Conservation (phyloP, 2,113 vertebrate species). For the Tetrao urogallus region DNA sequence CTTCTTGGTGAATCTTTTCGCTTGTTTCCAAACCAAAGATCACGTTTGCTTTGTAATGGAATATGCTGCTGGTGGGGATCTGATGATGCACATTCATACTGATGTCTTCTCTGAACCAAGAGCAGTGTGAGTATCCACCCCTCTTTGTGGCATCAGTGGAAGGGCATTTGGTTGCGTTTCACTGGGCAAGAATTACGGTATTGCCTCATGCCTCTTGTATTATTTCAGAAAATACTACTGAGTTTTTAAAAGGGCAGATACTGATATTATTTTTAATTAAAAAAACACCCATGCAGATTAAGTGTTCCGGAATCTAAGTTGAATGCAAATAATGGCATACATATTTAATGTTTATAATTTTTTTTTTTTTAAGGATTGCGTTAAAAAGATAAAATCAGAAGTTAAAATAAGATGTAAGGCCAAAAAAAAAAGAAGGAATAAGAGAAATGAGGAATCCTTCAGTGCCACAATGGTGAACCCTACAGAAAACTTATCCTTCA, state of each 20-base stretch:
- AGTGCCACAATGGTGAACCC: background rate
- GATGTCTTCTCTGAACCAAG: slow-evolving; percentile 98
- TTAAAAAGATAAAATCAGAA: background rate
- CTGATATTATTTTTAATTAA: background rate
- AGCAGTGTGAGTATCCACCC: slow-evolving; percentile 89
- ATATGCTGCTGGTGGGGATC: slow-evolving; percentile 97
- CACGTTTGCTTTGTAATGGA: slow-evolving; percentile 99
- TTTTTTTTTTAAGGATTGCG: background rate
- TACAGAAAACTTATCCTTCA: background rate
- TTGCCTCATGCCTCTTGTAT: background rate
- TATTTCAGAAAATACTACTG: background rate
- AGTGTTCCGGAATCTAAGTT: background rate
- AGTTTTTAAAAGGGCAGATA: background rate
- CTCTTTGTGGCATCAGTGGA: background rate
- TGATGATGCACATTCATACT: slow-evolving; percentile 99
- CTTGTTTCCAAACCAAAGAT: slow-evolving; percentile 98
- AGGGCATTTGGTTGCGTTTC: background rate
- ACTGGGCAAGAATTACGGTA: background rate
- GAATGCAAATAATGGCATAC: background rate
- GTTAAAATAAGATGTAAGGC: background rate
- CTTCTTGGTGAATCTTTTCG: slow-evolving; percentile 98
- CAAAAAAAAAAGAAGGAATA: background rate
- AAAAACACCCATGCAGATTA: background rate
- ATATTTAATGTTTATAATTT: background rate
- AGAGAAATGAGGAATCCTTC: background rate